Percentiles rank a stretch among this genome's conserved stretches.
Evolutionary conservation across 2,888 invertebrate genomes (phyloP).

Genomic region (Polydrusus cervinus): DNA sequence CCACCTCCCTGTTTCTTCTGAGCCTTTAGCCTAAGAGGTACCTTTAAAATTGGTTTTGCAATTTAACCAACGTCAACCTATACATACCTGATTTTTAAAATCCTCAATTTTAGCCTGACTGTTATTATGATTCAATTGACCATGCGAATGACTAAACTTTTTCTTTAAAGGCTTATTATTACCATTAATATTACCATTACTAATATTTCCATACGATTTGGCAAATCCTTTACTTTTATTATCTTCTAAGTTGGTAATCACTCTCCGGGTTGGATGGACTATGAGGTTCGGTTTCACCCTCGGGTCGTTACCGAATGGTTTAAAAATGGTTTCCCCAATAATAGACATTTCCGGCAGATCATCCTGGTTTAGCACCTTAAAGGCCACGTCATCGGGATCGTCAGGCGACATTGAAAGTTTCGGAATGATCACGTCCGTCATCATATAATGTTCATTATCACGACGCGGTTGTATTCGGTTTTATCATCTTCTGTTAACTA

Average conservation of each 20-base stretch:
- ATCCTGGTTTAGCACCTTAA: conserved; percentile 70
- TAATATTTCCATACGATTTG: conserved; percentile 68
- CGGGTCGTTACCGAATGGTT: conserved; percentile 68
- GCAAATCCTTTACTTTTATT: conserved; percentile 65
- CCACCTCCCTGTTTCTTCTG: too few species aligned
- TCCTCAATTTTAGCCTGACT: conserved; percentile 67
- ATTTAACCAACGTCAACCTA: background rate
- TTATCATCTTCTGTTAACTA: background rate
- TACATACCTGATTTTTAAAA: conserved; percentile 58
- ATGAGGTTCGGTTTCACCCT: conserved; percentile 74
- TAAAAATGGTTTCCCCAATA: conserved; percentile 67
- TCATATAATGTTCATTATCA: conserved; percentile 14
- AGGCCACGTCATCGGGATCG: conserved; percentile 67
- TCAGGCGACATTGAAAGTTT: conserved; percentile 63
- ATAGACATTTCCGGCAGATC: conserved; percentile 66
- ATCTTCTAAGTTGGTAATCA: conserved; percentile 65
- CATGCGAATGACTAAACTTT: conserved; percentile 70
- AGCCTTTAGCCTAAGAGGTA: too few species aligned
- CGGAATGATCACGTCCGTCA: conserved; percentile 58
- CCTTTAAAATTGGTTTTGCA: conserved; percentile 4
- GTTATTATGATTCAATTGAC: conserved; percentile 68
- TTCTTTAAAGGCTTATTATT: conserved; percentile 64
- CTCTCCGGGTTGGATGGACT: conserved; percentile 73
- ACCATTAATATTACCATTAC: conserved; percentile 59
- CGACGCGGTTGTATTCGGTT: background rate